phyloP scores from a whole-genome alignment of 2,113 vertebrate genomes.

The Aspiorhynchus laticeps region DNA sequence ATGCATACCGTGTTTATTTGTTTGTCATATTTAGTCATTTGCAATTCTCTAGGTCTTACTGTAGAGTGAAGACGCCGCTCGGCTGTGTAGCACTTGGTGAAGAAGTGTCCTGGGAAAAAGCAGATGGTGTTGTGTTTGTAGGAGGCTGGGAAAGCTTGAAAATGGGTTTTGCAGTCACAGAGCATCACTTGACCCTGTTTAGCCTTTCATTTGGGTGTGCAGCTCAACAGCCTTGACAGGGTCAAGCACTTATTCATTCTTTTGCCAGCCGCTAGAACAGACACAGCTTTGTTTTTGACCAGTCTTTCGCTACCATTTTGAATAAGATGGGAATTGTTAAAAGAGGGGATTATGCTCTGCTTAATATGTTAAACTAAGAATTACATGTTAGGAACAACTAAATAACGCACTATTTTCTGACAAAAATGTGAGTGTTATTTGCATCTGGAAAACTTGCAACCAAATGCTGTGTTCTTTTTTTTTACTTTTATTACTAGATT shows the following conservation, averaged over 20 bases:
- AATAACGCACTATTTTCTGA: background rate
- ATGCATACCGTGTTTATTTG: slow-evolving; percentile 18
- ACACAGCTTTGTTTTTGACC: background rate
- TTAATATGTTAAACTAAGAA: background rate
- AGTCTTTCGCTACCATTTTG: background rate
- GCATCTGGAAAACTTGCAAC: too few relatives aligned
- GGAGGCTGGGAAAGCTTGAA: slow-evolving; percentile 5
- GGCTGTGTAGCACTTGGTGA: background rate
- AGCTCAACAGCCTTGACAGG: too few relatives aligned
- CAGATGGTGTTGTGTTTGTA: slow-evolving; percentile 13
- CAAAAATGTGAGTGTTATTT: too few relatives aligned
- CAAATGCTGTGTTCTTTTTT: too few relatives aligned
- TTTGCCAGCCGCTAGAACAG: background rate
- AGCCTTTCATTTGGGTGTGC: slow-evolving; percentile 12
- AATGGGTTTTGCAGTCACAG: background rate
- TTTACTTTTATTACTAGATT: too few relatives aligned
- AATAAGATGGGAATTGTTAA: background rate
- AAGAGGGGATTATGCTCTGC: background rate
- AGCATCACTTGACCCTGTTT: slow-evolving; percentile 38
- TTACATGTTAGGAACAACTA: background rate
- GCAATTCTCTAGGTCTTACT: background rate
- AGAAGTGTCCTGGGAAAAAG: slow-evolving; percentile 35
- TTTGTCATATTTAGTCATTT: slow-evolving; percentile 26
- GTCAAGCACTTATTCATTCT: background rate
- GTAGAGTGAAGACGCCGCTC: background rate